A percentile compares a stretch with the other conserved stretches of the same genome.
phyloP scores from a whole-genome alignment of 2,797 vertebrate species.

The Poeciliopsis turneri region DNA sequence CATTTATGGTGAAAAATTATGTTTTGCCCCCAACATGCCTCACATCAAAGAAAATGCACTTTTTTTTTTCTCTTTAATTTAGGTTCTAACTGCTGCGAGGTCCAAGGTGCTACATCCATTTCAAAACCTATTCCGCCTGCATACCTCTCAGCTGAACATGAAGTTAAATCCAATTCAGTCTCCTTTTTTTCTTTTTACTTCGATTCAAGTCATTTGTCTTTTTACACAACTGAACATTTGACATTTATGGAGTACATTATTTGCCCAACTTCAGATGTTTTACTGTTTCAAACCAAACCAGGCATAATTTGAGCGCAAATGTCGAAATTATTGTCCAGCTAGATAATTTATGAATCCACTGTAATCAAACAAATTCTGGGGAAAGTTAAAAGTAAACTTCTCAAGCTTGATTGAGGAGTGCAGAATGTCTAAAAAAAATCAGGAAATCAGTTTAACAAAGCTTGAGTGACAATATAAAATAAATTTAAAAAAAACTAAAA shows the following conservation, averaged over 20 bases:
- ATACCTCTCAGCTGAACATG: conserved; percentile 53
- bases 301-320: too few species aligned
- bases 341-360: not conserved
- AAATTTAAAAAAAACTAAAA: not conserved
- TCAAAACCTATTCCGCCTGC: conserved; percentile 55
- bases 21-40: conserved; percentile 64
- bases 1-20: conserved; percentile 54
- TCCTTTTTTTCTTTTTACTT: conserved; percentile 24
- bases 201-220: conserved; percentile 42
- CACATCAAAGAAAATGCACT: conserved; percentile 66
- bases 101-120: conserved; percentile 67
- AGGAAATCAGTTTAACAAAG: not conserved
- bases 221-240: conserved; percentile 33
- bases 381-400: not conserved
- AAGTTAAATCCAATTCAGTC: conserved; percentile 38
- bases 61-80: conserved; percentile 58
- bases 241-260: conserved; percentile 40
- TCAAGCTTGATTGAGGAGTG: not conserved
- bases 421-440: not conserved
- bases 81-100: conserved; percentile 55
- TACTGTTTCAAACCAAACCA: too few species aligned
- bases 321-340: not conserved
- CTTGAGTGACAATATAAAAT: not conserved
- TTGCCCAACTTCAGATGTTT: conserved; percentile 14
- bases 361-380: not conserved